phyloP scores from a whole-genome alignment of 1,140 invertebrate species.

The Drosophila micromelanica region DNA sequence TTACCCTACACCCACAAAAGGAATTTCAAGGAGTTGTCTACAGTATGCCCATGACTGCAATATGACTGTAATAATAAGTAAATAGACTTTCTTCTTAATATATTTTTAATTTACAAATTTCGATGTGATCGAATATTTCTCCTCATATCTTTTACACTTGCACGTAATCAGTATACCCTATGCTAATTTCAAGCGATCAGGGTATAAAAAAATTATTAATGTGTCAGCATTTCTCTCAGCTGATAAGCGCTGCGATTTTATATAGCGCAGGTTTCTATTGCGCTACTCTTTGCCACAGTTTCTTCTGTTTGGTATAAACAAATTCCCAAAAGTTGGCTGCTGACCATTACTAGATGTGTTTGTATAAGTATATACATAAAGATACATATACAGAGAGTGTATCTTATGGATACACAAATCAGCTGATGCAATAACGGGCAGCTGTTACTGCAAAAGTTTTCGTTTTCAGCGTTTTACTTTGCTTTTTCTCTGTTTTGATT shows the following conservation, averaged over 20 bases:
- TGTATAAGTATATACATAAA: conserved; percentile 4
- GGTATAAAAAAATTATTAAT: not conserved
- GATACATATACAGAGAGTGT: conserved; percentile 18
- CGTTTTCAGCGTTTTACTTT: conserved; percentile 24
- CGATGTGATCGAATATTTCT: too few relatives aligned
- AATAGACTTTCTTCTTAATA: too few relatives aligned
- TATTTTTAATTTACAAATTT: too few relatives aligned
- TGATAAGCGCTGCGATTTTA: conserved; percentile 34
- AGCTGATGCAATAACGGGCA: conserved; percentile 60
- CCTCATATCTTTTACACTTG: too few relatives aligned
- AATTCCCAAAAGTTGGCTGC: conserved; percentile 24
- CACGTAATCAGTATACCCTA: too few relatives aligned
- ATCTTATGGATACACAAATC: conserved; percentile 62
- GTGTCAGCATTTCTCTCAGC: conserved; percentile 12
- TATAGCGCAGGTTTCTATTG: conserved; percentile 1
- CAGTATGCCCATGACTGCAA: too few relatives aligned
- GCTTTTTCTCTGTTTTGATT: conserved; percentile 18
- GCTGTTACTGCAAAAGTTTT: conserved; percentile 43
- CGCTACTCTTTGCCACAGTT: conserved; percentile 6
- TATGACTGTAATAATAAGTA: too few relatives aligned
- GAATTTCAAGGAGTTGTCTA: too few relatives aligned
- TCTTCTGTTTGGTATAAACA: conserved; percentile 33
- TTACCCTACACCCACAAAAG: too few relatives aligned
- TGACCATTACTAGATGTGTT: conserved; percentile 26
- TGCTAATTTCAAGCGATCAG: too few relatives aligned